Percentiles rank a stretch among this genome's conserved stretches.
Conservation (phyloP, 1,140 invertebrate genomes). For the Penaeus indicus region DNA sequence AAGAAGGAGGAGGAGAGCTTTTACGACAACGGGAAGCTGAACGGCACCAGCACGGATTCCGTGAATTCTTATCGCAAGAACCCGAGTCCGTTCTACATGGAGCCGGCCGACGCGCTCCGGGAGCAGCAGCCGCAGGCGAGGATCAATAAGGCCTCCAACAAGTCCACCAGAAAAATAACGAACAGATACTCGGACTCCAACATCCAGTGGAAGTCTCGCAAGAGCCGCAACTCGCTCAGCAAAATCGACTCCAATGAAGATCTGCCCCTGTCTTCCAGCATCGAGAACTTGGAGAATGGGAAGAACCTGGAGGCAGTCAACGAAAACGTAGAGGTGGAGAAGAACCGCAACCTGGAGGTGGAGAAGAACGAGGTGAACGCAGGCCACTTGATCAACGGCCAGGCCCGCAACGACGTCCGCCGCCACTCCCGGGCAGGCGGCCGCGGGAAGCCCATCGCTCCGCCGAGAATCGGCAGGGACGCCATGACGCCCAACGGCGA, state of each 20-base stretch:
- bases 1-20: slow-evolving; percentile 48
- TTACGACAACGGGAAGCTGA: slow-evolving; percentile 24
- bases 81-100: slow-evolving; percentile 89
- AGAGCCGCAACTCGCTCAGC: slow-evolving; percentile 70
- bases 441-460: slow-evolving; percentile 79
- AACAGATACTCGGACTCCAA: slow-evolving; percentile 78
- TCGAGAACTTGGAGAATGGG: slow-evolving; percentile 42
- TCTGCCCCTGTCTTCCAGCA: slow-evolving; percentile 63
- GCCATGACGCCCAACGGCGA: slow-evolving; percentile 35
- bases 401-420: slow-evolving; percentile 43
- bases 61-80: slow-evolving; percentile 67
- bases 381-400: slow-evolving; percentile 34
- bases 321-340: slow-evolving; percentile 41
- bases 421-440: slow-evolving; percentile 41
- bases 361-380: slow-evolving; percentile 58
- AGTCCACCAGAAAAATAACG: slow-evolving; percentile 50
- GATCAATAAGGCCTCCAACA: slow-evolving; percentile 67
- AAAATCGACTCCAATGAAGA: slow-evolving; percentile 75
- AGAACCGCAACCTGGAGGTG: slow-evolving; percentile 46
- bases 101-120: slow-evolving; percentile 87
- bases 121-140: slow-evolving; percentile 70
- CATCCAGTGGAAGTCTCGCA: slow-evolving; percentile 71
- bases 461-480: slow-evolving; percentile 74
- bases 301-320: slow-evolving; percentile 18
- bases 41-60: slow-evolving; percentile 54